phyloP scores from a whole-genome alignment of 2,797 vertebrate species.

The Fistularia tabacaria region DNA sequence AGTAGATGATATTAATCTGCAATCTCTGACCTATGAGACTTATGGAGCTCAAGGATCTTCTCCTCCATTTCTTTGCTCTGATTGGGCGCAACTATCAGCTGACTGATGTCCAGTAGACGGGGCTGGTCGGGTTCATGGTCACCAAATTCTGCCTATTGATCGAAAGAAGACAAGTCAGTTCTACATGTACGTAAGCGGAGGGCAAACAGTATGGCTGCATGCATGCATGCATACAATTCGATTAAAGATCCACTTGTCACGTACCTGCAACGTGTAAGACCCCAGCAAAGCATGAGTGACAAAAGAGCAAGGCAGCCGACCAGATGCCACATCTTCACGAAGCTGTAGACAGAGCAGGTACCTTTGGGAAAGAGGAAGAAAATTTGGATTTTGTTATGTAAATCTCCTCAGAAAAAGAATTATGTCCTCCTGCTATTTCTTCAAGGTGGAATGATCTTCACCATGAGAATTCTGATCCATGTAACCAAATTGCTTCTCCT shows the following conservation, averaged over 20 bases:
- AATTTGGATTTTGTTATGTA: not conserved
- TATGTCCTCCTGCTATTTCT: constrained; percentile 6
- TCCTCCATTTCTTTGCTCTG: constrained; percentile 97
- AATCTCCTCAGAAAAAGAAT: constrained; percentile 9
- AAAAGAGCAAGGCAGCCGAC: constrained; percentile 92
- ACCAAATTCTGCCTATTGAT: constrained; percentile 83
- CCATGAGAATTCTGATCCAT: constrained; percentile 16
- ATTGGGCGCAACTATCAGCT: constrained; percentile 86
- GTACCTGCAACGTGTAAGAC: constrained; percentile 87
- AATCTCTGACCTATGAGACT: constrained; percentile 84
- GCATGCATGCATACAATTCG: not conserved
- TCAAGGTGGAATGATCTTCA: constrained; percentile 12
- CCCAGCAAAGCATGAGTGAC: constrained; percentile 93
- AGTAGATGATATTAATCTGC: not conserved
- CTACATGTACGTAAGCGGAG: not conserved
- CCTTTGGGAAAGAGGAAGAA: constrained; percentile 60
- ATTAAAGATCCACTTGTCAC: not conserved
- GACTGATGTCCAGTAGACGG: constrained; percentile 74
- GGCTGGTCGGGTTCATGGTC: constrained; percentile 88
- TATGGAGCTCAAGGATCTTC: constrained; percentile 91
- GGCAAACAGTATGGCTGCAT: not conserved
- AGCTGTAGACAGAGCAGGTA: constrained; percentile 97
- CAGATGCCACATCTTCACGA: constrained; percentile 87
- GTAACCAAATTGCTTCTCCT: constrained; percentile 12
- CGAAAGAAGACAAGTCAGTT: not conserved